A percentile compares a stretch with the other conserved stretches of the same genome.
Conservation (phyloP, 64 coral and sea anemone genomes). For the Cladopsammia gracilis region DNA sequence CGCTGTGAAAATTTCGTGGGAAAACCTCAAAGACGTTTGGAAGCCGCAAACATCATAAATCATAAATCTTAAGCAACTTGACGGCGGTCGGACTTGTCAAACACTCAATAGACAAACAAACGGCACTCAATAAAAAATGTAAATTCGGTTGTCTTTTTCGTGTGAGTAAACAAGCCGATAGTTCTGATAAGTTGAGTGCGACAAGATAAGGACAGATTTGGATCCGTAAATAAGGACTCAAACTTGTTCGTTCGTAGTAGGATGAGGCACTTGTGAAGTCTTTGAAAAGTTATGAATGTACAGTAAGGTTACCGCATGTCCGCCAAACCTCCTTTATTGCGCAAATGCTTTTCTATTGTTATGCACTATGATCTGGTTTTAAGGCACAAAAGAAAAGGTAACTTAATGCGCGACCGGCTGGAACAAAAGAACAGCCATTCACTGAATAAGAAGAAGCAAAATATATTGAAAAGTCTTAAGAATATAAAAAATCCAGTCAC, state of each 20-base stretch:
- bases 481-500: no score
- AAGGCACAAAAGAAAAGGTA: background rate
- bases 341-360: constrained; percentile 23
- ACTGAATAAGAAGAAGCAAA: background rate
- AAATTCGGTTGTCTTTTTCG: constrained; percentile 2
- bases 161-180: background rate
- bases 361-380: background rate
- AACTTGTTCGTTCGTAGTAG: background rate
- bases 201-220: background rate
- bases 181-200: background rate
- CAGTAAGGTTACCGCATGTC: background rate
- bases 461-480: background rate
- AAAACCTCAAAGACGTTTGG: background rate
- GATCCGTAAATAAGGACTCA: no score
- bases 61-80: background rate
- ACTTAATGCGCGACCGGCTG: constrained; percentile 15
- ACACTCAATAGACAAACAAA: constrained; percentile 18
- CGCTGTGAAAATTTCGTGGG: background rate
- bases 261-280: background rate
- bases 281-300: background rate
- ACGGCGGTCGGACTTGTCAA: background rate
- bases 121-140: background rate
- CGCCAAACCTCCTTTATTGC: background rate
- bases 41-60: background rate
- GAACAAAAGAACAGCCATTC: background rate